phyloP scores from a whole-genome alignment of 2,113 vertebrate species.

The Triplophysa rosa region DNA sequence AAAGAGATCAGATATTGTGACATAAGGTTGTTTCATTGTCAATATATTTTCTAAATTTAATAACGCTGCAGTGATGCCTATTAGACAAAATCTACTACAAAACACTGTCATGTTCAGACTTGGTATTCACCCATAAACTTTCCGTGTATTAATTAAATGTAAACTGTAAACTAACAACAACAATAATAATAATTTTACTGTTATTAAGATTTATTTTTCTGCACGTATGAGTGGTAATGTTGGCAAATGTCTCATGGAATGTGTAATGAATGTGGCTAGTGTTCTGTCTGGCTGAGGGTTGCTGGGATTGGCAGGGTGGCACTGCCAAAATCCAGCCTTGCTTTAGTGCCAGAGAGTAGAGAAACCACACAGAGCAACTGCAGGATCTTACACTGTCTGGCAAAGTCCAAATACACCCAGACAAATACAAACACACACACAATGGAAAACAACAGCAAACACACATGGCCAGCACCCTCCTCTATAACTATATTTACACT shows the following conservation, averaged over 20 bases:
- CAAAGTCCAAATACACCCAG: constrained; percentile 2
- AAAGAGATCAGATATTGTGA: too few species aligned
- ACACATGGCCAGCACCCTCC: neutral
- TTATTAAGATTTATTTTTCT: neutral
- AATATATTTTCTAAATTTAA: too few species aligned
- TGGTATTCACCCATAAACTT: too few species aligned
- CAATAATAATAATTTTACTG: neutral
- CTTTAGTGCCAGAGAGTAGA: constrained; percentile 20
- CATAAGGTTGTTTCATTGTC: too few species aligned
- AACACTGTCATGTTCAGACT: too few species aligned
- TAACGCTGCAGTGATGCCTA: too few species aligned
- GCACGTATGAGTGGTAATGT: neutral
- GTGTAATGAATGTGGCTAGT: constrained; percentile 30
- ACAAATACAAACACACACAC: constrained; percentile 31
- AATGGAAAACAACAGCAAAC: constrained; percentile 10
- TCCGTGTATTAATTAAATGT: too few species aligned
- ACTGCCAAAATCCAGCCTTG: constrained; percentile 27
- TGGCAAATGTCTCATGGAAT: constrained; percentile 33
- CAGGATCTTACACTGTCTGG: constrained; percentile 27
- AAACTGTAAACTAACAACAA: too few species aligned
- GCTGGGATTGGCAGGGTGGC: constrained; percentile 14
- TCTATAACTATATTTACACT: neutral
- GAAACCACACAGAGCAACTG: constrained; percentile 32
- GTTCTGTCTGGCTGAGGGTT: constrained; percentile 27
- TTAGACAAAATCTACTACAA: too few species aligned